Percentiles rank a stretch among this genome's conserved stretches.
Conservation (phyloP, 2,113 vertebrate genomes). For the Oreochromis aureus region DNA sequence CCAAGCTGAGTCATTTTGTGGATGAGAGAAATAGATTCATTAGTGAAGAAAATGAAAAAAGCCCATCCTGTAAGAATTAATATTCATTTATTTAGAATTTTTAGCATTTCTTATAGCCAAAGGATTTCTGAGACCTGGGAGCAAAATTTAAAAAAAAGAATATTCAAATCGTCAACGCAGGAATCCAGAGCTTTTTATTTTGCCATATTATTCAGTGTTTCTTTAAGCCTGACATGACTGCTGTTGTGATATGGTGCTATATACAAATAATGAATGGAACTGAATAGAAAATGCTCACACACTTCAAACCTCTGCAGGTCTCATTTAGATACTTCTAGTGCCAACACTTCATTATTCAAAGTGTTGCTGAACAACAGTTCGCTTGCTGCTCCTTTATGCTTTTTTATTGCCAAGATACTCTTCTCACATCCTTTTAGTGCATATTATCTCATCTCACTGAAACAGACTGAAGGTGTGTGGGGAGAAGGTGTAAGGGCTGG, state of each 20-base stretch:
- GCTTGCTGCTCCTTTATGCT: not conserved
- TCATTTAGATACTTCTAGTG: not conserved
- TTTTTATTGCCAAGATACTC: not conserved
- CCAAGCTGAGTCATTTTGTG: not conserved
- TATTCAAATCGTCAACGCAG: accelerated
- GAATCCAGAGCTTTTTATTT: not conserved
- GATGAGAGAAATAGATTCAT: not conserved
- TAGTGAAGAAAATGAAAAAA: not conserved
- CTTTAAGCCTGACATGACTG: not conserved
- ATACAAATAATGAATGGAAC: not conserved
- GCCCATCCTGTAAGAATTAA: not conserved
- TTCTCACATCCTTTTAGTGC: not conserved
- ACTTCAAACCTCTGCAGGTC: not conserved
- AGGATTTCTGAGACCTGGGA: not conserved
- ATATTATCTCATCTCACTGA: not conserved
- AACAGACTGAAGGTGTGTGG: not conserved
- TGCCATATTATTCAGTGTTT: not conserved
- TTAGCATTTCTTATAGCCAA: not conserved
- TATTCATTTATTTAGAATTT: not conserved
- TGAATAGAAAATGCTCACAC: not conserved
- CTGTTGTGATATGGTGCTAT: not conserved
- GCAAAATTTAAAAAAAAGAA: not conserved
- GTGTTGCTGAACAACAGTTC: not conserved
- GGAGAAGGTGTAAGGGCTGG: not conserved
- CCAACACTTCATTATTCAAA: not conserved